Percentiles rank a stretch among this genome's conserved stretches.
phyloP scores from a whole-genome alignment of 30 jellyfish, hydroid and myxozoan genomes.

The Catostylus mosaicus region DNA sequence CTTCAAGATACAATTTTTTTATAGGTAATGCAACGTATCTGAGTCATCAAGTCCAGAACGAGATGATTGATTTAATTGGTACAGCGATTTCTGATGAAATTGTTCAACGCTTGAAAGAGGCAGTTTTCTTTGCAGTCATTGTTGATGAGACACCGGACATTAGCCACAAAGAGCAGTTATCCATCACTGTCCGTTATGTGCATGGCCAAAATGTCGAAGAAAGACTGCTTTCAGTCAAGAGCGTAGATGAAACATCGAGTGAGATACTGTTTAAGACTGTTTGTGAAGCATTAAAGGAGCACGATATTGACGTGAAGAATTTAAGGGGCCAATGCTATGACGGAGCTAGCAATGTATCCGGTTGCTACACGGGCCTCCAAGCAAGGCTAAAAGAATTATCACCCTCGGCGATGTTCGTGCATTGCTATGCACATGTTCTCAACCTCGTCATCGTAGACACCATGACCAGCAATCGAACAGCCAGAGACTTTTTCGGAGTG shows the following conservation, averaged over 20 bases:
- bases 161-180: conserved; percentile 40
- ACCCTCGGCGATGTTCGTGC: conserved; percentile 18
- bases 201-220: background rate
- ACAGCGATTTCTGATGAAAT: conserved; percentile 12
- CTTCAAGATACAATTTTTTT: background rate
- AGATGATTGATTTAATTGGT: conserved; percentile 23
- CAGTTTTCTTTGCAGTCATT: conserved; percentile 8
- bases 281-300: background rate
- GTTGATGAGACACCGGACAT: conserved; percentile 51
- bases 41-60: conserved; percentile 35
- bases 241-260: background rate
- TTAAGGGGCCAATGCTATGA: background rate
- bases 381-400: conserved; percentile 2
- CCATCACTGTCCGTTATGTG: conserved; percentile 26
- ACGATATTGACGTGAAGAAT: background rate
- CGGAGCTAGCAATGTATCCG: background rate
- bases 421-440: conserved; percentile 35
- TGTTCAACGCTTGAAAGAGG: conserved; percentile 6
- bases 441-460: conserved; percentile 22
- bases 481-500: conserved; percentile 24
- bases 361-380: conserved; percentile 4
- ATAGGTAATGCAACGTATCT: conserved; percentile 38
- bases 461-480: conserved; percentile 25
- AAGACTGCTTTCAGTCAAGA: conserved; percentile 35
- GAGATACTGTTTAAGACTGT: background rate